Evolutionary conservation across 2,797 vertebrate genomes (phyloP), one percentile per base, ranked within the genome.

Genomic region (Pangasius sanitwongsei): DNA sequence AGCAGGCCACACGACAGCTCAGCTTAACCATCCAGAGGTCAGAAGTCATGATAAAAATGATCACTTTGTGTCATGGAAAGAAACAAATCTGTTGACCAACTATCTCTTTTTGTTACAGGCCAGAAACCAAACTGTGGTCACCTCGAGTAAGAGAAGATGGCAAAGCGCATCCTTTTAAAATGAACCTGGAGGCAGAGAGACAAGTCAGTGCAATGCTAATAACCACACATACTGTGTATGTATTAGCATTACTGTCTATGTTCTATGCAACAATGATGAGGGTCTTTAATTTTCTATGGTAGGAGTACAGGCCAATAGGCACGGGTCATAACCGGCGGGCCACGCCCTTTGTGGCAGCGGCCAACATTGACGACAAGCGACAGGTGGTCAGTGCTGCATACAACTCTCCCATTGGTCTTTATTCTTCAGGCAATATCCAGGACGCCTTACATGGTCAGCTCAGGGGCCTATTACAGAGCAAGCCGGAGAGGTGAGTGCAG

Each of bases 331-430:
- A 99, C 95, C 97, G 97, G 91, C 97, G 93, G 95, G 97, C 98
- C 93, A 96, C 97, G 93, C 98, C 98, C 80, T 99, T 99, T 94
- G 95, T 99, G 89, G 98, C 98, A 15, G 98, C 98, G 78, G 98
- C 97, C 85, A 99, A 98, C 96, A 97, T 99, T 93, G 98, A 98
- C 90, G 98, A 98, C 95, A 97, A 96, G 94, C 98, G 96, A 86
- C 98, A 99, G 97, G 98, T 99, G 96, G 98, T 99, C 96, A 99
- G 98, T 57, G 94, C 98, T 7, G 94, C 97, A 94, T 99, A 99
- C 97, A 99, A 99, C 95, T 98, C 98, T 50, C 99, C 99, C 55
- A 99, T 99, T 91, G 98, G 98, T 93, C 98, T 99, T 85, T 99
- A 99, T 95, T 99, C 99, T 90, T 97, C 98, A 86, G 97, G 97